phyloP scores from a whole-genome alignment of 2,888 invertebrate genomes.

The Punctoribates punctum region DNA sequence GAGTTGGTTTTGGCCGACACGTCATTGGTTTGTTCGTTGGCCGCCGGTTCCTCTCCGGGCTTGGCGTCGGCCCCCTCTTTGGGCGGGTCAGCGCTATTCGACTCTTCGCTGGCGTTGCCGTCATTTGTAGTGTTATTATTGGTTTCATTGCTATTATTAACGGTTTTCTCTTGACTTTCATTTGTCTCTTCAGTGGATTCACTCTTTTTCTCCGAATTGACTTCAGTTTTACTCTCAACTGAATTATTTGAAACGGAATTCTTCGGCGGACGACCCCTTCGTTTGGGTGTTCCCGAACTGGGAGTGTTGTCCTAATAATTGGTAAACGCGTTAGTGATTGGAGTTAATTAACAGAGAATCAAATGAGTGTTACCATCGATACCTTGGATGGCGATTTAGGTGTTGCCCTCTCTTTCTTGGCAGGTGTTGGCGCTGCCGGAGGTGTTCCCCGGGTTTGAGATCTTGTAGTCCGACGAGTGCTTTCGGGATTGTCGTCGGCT shows the following conservation, averaged over 20 bases:
- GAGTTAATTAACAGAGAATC: too few species aligned
- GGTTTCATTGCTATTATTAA: not conserved
- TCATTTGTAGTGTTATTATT: constrained; percentile 5
- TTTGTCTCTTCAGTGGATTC: not conserved
- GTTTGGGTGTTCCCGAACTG: constrained; percentile 2
- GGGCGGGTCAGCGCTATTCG: not conserved
- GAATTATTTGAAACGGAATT: constrained; percentile 7
- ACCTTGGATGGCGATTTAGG: constrained; percentile 8
- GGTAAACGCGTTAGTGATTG: not conserved
- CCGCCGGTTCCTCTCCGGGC: not conserved
- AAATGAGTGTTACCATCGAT: not conserved
- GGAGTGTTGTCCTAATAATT: not conserved
- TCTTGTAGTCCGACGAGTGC: constrained; percentile 7
- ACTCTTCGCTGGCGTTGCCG: not conserved
- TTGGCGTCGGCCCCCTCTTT: not conserved
- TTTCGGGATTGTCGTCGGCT: constrained; percentile 1
- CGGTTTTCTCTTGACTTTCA: not conserved
- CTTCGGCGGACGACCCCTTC: constrained; percentile 21
- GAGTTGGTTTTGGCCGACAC: not conserved
- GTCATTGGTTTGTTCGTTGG: constrained; percentile 9
- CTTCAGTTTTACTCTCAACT: not conserved
- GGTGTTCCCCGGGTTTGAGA: constrained; percentile 25
- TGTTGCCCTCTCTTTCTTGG: not conserved
- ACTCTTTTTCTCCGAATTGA: not conserved
- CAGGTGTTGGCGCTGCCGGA: not conserved